Conservation (phyloP, 2,113 vertebrate genomes). For the Seriola quinqueradiata region DNA sequence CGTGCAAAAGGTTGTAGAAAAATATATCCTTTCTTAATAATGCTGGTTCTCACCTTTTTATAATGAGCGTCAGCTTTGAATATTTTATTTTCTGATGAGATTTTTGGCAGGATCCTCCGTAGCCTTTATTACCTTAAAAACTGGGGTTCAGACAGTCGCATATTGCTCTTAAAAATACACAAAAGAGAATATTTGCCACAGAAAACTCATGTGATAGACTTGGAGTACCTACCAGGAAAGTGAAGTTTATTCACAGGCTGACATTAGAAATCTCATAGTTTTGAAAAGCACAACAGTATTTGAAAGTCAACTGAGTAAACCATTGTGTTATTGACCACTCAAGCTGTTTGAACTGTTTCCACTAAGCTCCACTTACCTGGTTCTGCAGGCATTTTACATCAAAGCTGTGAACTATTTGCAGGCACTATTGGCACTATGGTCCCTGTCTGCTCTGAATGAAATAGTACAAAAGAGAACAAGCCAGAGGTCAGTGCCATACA, state of each 20-base stretch:
- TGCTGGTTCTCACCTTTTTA: no score
- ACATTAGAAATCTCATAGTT: background rate
- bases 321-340: slow-evolving; percentile 3
- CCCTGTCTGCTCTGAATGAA: slow-evolving; percentile 28
- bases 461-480: slow-evolving; percentile 28
- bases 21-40: no score
- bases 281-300: no score
- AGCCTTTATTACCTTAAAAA: no score
- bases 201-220: background rate
- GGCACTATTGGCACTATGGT: background rate
- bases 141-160: no score
- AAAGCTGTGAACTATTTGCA: slow-evolving; percentile 18
- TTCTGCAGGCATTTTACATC: slow-evolving; percentile 5
- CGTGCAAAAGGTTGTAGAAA: no score
- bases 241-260: background rate
- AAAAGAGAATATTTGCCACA: background rate
- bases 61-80: no score
- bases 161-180: no score
- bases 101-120: no score
- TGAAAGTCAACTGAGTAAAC: background rate
- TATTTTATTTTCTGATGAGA: no score
- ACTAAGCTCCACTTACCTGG: background rate
- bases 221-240: background rate
- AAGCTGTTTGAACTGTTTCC: background rate
- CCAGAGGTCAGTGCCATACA: slow-evolving; percentile 58